Evolutionary conservation across 2,113 vertebrate species (phyloP), one percentile per base, ranked within the genome.

Genomic region (Dicaeum eximium): DNA sequence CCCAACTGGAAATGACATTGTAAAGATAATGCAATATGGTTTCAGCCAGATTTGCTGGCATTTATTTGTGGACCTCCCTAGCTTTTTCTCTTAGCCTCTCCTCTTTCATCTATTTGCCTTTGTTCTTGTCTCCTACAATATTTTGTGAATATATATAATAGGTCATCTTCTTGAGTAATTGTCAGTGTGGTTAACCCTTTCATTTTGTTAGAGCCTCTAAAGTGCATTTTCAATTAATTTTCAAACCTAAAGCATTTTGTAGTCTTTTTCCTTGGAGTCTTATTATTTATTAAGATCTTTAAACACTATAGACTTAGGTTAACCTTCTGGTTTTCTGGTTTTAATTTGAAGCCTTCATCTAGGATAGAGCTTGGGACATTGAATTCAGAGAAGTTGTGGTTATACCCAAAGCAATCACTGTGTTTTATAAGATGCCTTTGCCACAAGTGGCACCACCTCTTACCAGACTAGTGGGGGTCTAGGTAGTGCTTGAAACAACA

Each of bases 1-100:
- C 82, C n/a, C 65, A 92, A 90, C 54, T 91, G 62, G 95, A 95
- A 95, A 80, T 50, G 47, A 85, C 62, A 30, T 94, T 66, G 44
- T 66, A 66, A 88, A 93, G 67, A 95, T 75, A 93, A 72, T 80
- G 60, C 64, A 67, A 44, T 64, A 92, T 80, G 56, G 62, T 61
- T 93, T 93, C 42, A 67, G 54, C 78, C 74, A 88, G 51, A 64
- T 88, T 91, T 47, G 35, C 20, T 90, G 64, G 48, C 44, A 45
- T 85, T 11, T 62, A 56, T 64, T 44, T 73, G 50, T 89, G 37
- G 38, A 42, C 23, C 72, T 94, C 48, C 60, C 81, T 40, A 90
- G 25, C 53, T 53, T 88, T 86, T 94, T 89, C 42, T 82, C 45
- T 90, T 80, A 38, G 65, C 33, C 13, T 78, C 50, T 78, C 6